Percentiles rank a stretch among this genome's conserved stretches.
Evolutionary conservation across 2,113 vertebrate genomes (phyloP).

Genomic region (Otolemur garnettii): DNA sequence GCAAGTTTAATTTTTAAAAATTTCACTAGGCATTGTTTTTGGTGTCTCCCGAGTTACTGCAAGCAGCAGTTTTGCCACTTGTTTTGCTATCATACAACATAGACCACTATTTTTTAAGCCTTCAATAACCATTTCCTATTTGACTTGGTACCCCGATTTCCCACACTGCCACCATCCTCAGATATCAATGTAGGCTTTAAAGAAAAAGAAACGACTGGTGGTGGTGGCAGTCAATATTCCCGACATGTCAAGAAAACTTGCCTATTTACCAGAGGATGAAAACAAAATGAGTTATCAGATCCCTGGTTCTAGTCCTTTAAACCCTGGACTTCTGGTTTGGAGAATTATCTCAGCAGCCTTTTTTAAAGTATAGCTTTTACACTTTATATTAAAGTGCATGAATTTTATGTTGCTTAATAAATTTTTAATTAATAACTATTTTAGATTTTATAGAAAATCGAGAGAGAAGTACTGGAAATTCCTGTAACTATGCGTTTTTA

Average conservation of each 20-base stretch:
- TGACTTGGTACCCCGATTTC: not conserved
- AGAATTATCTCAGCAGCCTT: not conserved
- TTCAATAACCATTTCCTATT: not conserved
- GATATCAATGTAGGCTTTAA: not conserved
- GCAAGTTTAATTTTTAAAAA: not conserved
- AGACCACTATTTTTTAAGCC: not conserved
- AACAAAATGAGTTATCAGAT: not conserved
- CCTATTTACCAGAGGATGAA: not conserved
- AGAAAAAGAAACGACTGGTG: too few relatives aligned
- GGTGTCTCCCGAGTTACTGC: not conserved
- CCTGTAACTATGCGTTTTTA: not conserved
- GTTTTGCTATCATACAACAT: not conserved
- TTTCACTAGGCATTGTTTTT: not conserved
- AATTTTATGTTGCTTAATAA: not conserved
- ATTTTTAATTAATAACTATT: conserved; percentile 3
- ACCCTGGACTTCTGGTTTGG: not conserved
- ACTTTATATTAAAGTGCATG: not conserved
- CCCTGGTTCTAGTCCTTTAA: not conserved
- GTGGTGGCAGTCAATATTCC: not conserved
- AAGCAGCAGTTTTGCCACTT: not conserved
- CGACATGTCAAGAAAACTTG: not conserved
- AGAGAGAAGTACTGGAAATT: not conserved
- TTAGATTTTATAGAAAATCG: not conserved
- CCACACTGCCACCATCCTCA: not conserved
- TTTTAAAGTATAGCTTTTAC: not conserved